phyloP scores from a whole-genome alignment of 2,113 vertebrate species.

The Thalassoma bifasciatum region DNA sequence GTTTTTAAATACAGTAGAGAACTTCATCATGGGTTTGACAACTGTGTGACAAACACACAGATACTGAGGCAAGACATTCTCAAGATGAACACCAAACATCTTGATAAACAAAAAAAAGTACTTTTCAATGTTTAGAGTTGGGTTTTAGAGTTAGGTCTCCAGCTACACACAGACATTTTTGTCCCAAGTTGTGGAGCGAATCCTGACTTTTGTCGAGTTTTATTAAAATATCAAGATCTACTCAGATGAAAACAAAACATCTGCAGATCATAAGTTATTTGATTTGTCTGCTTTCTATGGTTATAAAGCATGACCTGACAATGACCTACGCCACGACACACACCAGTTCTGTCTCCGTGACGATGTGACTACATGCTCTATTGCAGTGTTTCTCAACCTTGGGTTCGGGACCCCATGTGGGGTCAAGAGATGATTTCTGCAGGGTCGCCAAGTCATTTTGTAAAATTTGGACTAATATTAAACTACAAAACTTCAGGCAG shows the following conservation, averaged over 20 bases:
- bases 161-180: conserved; percentile 7
- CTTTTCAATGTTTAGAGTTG: not conserved
- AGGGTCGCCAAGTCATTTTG: no score
- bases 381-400: no score
- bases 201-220: not conserved
- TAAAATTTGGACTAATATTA: no score
- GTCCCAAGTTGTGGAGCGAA: conserved; percentile 4
- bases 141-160: not conserved
- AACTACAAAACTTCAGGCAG: no score
- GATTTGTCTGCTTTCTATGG: not conserved
- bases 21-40: not conserved
- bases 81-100: not conserved
- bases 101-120: not conserved
- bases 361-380: no score
- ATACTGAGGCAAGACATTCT: conserved; percentile 12
- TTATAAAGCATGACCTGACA: conserved; percentile 14
- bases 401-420: no score
- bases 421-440: no score
- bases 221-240: not conserved
- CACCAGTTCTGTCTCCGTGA: not conserved
- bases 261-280: not conserved
- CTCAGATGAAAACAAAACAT: conserved; percentile 2
- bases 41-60: conserved; percentile 45
- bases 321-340: conserved; percentile 22
- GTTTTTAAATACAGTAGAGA: not conserved